Base-by-base conservation (phyloP, 2,888 invertebrate genomes). In the Coleophora flavipennella region DNA sequence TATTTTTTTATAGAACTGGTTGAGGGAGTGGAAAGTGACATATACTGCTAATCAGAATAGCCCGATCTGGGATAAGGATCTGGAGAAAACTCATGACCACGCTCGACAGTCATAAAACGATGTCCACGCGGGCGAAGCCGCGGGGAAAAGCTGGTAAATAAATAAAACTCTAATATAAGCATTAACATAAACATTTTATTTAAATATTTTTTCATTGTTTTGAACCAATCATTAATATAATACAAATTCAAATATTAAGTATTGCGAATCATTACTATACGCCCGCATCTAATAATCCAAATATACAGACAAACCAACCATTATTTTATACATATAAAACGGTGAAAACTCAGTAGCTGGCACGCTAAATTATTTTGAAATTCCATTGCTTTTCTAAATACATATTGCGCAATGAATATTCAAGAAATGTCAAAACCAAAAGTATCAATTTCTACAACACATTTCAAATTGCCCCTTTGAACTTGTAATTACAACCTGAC, bases 121-220 rank as follows among this genome's bases (percentile, higher is more conserved):
- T n/a, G n/a, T n/a, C n/a, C n/a, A n/a, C n/a, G n/a, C n/a, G n/a
- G n/a, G n/a, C n/a, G n/a, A n/a, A n/a, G n/a, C n/a, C n/a, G n/a
- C n/a, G n/a, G n/a, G n/a, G n/a, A n/a, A n/a, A n/a, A n/a, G n/a
- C n/a, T n/a, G n/a, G n/a, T n/a, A n/a, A n/a, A n/a, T n/a, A 33
- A 62, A 53, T 57, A 56, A 57, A 57, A 57, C 52, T 48, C 51
- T 45, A 32, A 33, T 37, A 31, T 63, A 72, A 77, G 79, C 79
- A 73, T 74, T 64, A 80, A 77, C 79, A 62, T 78, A 77, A 79
- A 76, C 77, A 76, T 67, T 80, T 77, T 79, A 79, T 77, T 79
- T 75, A 71, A 78, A 77, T 77, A 78, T 74, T 20, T 59, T 62
- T 70, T 63, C 63, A 67, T 69, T 62, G 54, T 57, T 67, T 68